A percentile compares a stretch with the other conserved stretches of the same genome.
Conservation (phyloP, 2,113 vertebrate species). For the Pachyramphus minor region DNA sequence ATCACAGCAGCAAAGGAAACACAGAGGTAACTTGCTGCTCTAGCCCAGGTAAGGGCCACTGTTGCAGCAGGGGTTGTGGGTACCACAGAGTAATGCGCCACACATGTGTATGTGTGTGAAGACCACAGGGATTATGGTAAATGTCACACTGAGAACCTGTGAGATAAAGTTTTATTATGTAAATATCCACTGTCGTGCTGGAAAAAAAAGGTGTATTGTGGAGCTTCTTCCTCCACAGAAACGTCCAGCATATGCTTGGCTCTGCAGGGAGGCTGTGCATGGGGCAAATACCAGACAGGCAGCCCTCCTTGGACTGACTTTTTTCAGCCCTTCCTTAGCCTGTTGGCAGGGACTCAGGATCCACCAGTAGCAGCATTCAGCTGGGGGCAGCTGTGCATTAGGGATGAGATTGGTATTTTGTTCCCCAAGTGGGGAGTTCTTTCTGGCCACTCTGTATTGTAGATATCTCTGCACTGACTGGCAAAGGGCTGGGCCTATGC, state of each 20-base stretch:
- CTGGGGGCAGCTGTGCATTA: not conserved
- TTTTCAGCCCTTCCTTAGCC: not conserved
- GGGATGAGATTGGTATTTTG: not conserved
- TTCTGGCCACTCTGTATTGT: not conserved
- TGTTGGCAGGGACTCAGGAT: not conserved
- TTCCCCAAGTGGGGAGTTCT: not conserved
- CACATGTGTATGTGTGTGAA: fast-evolving
- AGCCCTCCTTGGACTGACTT: fast-evolving
- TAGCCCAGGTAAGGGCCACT: not conserved
- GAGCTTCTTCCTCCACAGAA: not conserved
- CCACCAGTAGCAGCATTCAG: not conserved
- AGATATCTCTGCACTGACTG: not conserved
- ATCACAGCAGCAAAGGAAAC: not conserved
- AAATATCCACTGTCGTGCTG: not conserved
- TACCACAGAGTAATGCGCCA: not conserved
- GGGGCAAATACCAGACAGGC: not conserved
- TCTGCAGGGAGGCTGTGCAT: not conserved
- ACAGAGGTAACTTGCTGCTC: fast-evolving
- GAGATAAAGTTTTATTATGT: not conserved
- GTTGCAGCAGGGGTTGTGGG: not conserved
- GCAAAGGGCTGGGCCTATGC: not conserved
- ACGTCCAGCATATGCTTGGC: not conserved
- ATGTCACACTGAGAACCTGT: not conserved
- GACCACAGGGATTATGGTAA: not conserved
- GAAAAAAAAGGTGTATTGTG: not conserved